Conservation (phyloP, 2,797 vertebrate species). For the Sardinella longiceps region DNA sequence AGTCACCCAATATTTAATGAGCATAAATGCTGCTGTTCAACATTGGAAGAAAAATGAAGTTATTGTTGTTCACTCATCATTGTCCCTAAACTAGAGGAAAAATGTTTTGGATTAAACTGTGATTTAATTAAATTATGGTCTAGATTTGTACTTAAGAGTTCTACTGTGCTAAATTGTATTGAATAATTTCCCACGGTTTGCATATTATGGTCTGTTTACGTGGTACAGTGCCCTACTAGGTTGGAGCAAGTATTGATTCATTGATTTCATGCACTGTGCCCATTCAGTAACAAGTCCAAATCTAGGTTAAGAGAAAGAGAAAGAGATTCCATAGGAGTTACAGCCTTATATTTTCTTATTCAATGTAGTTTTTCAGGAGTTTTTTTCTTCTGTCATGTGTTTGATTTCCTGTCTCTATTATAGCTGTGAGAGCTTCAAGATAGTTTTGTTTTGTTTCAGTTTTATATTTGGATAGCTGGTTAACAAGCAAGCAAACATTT, state of each 20-base stretch:
- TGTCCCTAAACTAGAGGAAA: not conserved
- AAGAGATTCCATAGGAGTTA: not conserved
- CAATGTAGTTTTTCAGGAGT: not conserved
- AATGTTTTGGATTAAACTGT: not conserved
- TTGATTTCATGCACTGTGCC: too few relatives aligned
- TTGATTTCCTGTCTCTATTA: not conserved
- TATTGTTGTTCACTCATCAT: not conserved
- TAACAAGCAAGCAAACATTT: not conserved
- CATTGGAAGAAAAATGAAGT: not conserved
- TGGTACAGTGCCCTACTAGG: not conserved
- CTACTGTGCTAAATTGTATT: not conserved
- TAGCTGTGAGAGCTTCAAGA: not conserved
- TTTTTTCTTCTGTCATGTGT: not conserved
- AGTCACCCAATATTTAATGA: not conserved
- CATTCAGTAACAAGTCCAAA: not conserved
- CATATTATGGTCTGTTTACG: not conserved
- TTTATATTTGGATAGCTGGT: too few relatives aligned
- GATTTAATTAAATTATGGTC: too few relatives aligned
- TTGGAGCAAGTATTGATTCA: not conserved
- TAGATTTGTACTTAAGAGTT: not conserved
- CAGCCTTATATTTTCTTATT: not conserved
- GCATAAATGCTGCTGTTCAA: not conserved
- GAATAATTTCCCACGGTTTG: not conserved
- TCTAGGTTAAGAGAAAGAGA: not conserved
- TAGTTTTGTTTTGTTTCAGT: not conserved